These are phyloP conservation scores for Sebastiscus tertius DNA, from an alignment of 2,797 vertebrate species.

Conservation along the genomic window DNA sequence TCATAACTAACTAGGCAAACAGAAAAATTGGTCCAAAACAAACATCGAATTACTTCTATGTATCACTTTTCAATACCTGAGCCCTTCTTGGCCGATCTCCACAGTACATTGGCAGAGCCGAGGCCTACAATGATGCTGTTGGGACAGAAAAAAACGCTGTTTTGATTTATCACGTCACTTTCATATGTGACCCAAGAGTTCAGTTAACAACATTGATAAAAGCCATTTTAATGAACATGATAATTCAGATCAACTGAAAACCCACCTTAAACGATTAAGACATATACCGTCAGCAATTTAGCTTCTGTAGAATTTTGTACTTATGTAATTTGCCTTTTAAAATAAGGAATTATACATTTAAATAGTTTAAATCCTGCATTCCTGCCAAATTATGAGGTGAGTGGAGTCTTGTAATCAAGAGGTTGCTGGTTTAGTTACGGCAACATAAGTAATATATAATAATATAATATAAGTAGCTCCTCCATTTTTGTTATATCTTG, in stretches of 20 bases:
- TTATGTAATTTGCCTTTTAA: no score
- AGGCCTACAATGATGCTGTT: neutral
- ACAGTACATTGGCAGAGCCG: neutral
- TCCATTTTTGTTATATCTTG: neutral
- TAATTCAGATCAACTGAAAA: neutral
- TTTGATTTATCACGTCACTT: slow-evolving; percentile 2
- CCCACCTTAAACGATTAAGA: accelerated
- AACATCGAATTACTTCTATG: neutral
- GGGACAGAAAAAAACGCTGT: neutral
- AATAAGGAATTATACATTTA: neutral
- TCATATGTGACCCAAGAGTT: neutral
- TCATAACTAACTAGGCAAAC: neutral
- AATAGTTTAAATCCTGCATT: neutral
- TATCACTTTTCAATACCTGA: neutral
- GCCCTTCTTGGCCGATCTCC: neutral
- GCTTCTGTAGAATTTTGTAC: neutral
- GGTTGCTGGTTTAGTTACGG: accelerated
- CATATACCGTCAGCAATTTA: neutral
- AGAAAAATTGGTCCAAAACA: neutral
- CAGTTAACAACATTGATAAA: neutral
- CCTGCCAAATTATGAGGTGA: neutral
- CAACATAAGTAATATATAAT: no score
- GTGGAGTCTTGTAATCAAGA: no score
- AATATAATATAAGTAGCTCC: no score
- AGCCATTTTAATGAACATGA: neutral